Percentiles rank a stretch among this genome's conserved stretches.
Evolutionary conservation across 2,113 vertebrate species (phyloP).

Genomic region (Triplophysa rosa): DNA sequence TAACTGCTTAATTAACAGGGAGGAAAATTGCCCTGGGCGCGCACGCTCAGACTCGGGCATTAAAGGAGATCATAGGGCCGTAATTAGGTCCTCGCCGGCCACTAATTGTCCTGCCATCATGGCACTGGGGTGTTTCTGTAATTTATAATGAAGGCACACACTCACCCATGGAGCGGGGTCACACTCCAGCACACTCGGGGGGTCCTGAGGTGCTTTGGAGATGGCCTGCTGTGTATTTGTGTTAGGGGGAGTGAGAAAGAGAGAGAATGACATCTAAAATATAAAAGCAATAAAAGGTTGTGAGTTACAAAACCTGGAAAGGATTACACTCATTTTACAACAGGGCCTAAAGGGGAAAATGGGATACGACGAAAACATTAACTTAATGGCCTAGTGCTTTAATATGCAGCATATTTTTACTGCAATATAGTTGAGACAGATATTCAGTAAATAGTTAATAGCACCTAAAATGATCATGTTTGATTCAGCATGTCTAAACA

Average conservation of each 20-base stretch:
- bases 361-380: neutral
- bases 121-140: slow-evolving; percentile 47
- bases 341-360: neutral
- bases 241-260: neutral
- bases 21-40: slow-evolving; percentile 61
- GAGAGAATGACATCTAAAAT: neutral
- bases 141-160: slow-evolving; percentile 43
- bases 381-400: no score
- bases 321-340: neutral
- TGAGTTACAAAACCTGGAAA: neutral
- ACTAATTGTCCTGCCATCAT: slow-evolving; percentile 69
- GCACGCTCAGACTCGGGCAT: slow-evolving; percentile 35
- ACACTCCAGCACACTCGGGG: slow-evolving; percentile 26
- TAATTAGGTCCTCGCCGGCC: slow-evolving; percentile 74
- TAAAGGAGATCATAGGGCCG: slow-evolving; percentile 42
- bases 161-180: slow-evolving; percentile 38
- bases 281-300: slow-evolving; percentile 5
- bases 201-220: slow-evolving; percentile 3
- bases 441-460: no score
- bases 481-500: no score
- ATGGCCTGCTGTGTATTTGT: slow-evolving; percentile 13
- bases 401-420: no score
- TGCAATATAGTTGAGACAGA: no score
- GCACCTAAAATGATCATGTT: no score
- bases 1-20: slow-evolving; percentile 74